These are phyloP conservation scores for Drosophila sp. DNA, from an alignment of 1,140 invertebrate genomes.

Conservation along the genomic window DNA sequence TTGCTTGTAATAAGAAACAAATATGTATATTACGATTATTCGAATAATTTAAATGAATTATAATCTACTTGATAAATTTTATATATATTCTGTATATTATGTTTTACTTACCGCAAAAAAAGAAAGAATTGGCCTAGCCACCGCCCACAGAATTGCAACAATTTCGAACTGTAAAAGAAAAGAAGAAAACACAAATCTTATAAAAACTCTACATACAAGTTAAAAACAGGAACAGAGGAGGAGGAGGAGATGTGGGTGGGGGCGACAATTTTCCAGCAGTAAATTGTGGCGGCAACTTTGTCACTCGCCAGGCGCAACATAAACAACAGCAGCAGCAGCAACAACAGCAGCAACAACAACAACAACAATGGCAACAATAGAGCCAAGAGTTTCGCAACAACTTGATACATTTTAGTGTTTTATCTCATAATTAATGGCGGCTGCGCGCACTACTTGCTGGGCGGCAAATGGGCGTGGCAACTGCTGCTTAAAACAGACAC, in stretches of 20 bases:
- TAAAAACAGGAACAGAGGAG: conserved; percentile 26
- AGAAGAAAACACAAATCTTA: conserved; percentile 23
- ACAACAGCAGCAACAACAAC: conserved; percentile 5
- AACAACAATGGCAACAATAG: neutral
- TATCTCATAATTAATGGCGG: conserved; percentile 81
- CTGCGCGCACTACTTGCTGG: conserved; percentile 38
- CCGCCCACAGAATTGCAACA: conserved; percentile 17
- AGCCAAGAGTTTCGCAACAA: conserved; percentile 57
- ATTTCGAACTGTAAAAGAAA: conserved; percentile 14
- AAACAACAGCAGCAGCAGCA: conserved; percentile 29
- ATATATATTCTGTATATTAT: neutral
- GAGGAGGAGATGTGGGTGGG: conserved; percentile 4
- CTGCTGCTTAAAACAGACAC: conserved; percentile 71
- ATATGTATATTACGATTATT: too few species aligned
- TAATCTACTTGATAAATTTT: too few species aligned
- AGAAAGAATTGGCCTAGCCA: neutral
- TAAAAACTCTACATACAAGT: conserved; percentile 41
- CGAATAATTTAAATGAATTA: too few species aligned
- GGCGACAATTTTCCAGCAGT: conserved; percentile 61
- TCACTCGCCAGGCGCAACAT: conserved; percentile 42
- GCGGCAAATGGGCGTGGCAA: conserved; percentile 51
- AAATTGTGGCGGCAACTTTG: conserved; percentile 77
- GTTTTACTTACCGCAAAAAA: neutral
- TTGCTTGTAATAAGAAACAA: too few species aligned
- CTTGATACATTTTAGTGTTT: conserved; percentile 81